These are phyloP conservation scores for Sepioteuthis lessoniana DNA, from an alignment of 2,888 invertebrate species.

Conservation along the genomic window DNA sequence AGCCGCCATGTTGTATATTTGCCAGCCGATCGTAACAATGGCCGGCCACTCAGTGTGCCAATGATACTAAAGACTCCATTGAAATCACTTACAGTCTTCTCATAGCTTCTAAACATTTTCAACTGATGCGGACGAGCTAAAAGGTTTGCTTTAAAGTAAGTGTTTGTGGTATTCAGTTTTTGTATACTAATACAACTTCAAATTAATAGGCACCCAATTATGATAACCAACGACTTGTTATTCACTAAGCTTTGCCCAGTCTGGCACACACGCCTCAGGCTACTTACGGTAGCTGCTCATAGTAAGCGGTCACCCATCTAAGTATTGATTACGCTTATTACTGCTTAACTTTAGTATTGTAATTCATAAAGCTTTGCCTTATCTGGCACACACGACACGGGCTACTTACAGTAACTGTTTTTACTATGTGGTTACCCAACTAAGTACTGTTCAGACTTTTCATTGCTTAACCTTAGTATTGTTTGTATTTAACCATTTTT, in stretches of 20 bases:
- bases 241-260: background rate
- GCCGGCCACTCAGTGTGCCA: background rate
- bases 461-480: no score
- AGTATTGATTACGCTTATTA: no score
- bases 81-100: conserved; percentile 8
- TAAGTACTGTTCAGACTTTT: no score
- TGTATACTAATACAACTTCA: background rate
- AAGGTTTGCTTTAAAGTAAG: background rate
- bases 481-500: no score
- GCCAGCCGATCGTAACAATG: background rate
- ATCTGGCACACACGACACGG: no score
- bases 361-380: no score
- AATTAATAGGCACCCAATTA: background rate
- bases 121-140: background rate
- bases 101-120: conserved; percentile 20
- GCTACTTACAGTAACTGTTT: no score
- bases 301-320: no score
- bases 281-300: no score
- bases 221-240: background rate
- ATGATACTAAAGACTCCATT: background rate
- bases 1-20: background rate
- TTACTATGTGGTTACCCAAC: no score
- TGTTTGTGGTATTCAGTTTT: background rate
- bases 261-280: no score
- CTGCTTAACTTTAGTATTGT: no score